These are phyloP conservation scores for Bolborhynchus lineola DNA, from an alignment of 2,113 vertebrate species.

Conservation along the genomic window DNA sequence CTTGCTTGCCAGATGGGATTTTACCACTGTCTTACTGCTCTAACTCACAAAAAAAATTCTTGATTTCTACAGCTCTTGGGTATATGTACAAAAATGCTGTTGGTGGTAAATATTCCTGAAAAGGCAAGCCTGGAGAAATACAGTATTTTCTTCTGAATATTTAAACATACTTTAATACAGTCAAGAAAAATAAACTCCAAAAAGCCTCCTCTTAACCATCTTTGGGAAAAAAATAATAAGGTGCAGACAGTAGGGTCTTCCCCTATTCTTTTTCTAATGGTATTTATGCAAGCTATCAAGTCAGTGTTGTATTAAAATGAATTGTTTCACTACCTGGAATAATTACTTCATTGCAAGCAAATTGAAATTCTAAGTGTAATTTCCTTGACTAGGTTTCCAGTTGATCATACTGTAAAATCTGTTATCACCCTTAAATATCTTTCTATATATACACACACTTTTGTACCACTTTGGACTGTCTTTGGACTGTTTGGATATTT, in stretches of 20 bases:
- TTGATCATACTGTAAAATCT: background rate
- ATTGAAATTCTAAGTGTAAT: background rate
- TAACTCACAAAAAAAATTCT: slow-evolving; percentile 13
- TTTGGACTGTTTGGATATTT: background rate
- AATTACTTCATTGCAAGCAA: background rate
- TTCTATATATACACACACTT: no score
- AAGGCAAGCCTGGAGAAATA: background rate
- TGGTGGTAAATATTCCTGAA: background rate
- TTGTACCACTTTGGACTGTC: background rate
- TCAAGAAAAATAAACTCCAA: background rate
- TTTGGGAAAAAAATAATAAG: background rate
- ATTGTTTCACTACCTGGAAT: background rate
- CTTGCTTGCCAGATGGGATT: slow-evolving; percentile 44
- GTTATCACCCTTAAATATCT: background rate
- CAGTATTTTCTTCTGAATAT: background rate
- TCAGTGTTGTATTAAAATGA: background rate
- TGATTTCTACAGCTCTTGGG: background rate
- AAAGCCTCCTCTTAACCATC: background rate
- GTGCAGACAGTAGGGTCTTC: background rate
- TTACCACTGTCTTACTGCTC: slow-evolving; percentile 21
- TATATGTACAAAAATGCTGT: background rate
- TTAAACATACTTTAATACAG: background rate
- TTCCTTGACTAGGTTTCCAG: background rate
- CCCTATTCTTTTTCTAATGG: background rate
- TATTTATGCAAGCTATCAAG: background rate